Evolutionary conservation across 1,140 invertebrate genomes (phyloP).

Genomic region (Gryon sp.): DNA sequence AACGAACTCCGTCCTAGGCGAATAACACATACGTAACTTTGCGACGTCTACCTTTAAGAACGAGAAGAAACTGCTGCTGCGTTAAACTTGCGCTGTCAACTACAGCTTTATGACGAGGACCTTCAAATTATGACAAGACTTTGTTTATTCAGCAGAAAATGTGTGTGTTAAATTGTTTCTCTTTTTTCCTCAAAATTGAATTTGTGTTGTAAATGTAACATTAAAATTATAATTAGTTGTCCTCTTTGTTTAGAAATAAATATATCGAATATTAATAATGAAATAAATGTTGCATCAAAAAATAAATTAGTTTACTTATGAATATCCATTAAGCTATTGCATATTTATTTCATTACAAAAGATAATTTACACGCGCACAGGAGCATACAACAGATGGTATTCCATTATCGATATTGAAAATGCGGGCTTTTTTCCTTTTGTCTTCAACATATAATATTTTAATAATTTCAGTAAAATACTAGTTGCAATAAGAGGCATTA

Average conservation of each 20-base stretch:
- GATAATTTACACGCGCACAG: slow-evolving; percentile 3
- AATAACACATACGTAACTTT: slow-evolving; percentile 43
- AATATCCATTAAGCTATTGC: too few relatives aligned
- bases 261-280: too few relatives aligned
- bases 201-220: too few relatives aligned
- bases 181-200: too few relatives aligned
- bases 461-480: slow-evolving; percentile 32
- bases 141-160: too few relatives aligned
- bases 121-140: slow-evolving; percentile 14
- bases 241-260: too few relatives aligned
- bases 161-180: too few relatives aligned
- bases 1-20: slow-evolving; percentile 37
- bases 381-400: background rate
- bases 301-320: too few relatives aligned
- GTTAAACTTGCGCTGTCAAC: slow-evolving; percentile 48
- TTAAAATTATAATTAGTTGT: too few relatives aligned
- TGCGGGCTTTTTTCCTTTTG: too few relatives aligned
- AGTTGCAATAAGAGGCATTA: slow-evolving; percentile 30
- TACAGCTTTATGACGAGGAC: background rate
- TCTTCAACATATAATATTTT: background rate
- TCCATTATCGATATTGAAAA: slow-evolving; percentile 45
- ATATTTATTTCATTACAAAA: slow-evolving; percentile 12
- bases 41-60: slow-evolving; percentile 38
- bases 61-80: slow-evolving; percentile 17
- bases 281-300: too few relatives aligned